Conservation (phyloP, 2,888 invertebrate species). For the Megalurothrips usitatus region DNA sequence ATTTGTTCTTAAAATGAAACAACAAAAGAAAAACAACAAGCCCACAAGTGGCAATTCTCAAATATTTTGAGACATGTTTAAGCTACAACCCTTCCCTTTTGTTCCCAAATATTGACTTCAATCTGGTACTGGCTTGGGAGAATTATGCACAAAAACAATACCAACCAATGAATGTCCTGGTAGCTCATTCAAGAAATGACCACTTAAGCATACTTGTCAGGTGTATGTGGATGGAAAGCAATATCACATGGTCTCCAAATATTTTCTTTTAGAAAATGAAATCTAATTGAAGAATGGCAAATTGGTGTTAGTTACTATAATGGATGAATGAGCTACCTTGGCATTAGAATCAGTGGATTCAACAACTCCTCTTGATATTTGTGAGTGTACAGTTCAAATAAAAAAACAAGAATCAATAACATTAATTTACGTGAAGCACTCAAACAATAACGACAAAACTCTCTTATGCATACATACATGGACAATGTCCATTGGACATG, state of each 20-base stretch:
- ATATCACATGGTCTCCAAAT: neutral
- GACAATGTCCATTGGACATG: too few relatives aligned
- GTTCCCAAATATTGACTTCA: slow-evolving; percentile 20
- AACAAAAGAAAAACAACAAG: slow-evolving; percentile 10
- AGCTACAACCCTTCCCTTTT: slow-evolving; percentile 17
- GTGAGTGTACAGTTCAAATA: neutral
- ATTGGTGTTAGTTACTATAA: too few relatives aligned
- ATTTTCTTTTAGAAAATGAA: neutral
- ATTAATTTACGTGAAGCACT: neutral
- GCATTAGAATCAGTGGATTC: too few relatives aligned
- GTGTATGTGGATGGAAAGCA: neutral
- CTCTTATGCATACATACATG: neutral
- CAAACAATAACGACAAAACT: neutral
- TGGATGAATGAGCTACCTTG: too few relatives aligned
- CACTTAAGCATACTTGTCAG: neutral
- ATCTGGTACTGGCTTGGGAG: slow-evolving; percentile 4
- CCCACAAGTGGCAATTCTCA: slow-evolving; percentile 6
- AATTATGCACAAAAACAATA: neutral
- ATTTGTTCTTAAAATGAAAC: neutral
- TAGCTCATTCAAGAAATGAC: neutral
- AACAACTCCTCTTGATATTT: too few relatives aligned
- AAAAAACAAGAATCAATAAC: neutral
- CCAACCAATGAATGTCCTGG: neutral
- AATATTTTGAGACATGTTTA: neutral
- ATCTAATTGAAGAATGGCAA: neutral